phyloP scores from a whole-genome alignment of 2,797 vertebrate genomes.

The Micrastur ruficollis region DNA sequence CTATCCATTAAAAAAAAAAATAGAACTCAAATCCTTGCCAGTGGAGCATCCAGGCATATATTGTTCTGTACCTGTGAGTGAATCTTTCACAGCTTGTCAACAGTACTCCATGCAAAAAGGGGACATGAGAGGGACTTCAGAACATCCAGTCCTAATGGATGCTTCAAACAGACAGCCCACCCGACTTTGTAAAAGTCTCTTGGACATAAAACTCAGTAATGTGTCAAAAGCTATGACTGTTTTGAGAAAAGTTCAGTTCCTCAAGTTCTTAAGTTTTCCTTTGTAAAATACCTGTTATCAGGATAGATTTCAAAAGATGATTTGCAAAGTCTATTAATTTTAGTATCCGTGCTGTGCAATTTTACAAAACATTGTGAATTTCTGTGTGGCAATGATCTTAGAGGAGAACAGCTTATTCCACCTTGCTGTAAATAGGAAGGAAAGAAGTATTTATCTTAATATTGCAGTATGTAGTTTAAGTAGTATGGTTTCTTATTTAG shows the following conservation, averaged over 20 bases:
- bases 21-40: not conserved
- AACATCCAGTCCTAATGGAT: not conserved
- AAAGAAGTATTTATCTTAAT: not conserved
- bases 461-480: not conserved
- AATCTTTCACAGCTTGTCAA: not conserved
- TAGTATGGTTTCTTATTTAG: not conserved
- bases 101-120: not conserved
- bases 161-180: not conserved
- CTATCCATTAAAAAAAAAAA: not conserved
- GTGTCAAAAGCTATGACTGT: not conserved
- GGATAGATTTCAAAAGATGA: not conserved
- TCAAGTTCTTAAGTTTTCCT: not conserved
- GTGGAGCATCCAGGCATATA: not conserved
- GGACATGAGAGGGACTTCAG: not conserved
- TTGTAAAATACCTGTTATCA: not conserved
- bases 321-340: not conserved
- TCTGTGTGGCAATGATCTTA: not conserved
- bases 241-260: not conserved
- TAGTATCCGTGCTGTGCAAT: not conserved
- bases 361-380: not conserved
- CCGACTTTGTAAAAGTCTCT: not conserved
- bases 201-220: not conserved
- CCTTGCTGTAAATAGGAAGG: not conserved
- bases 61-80: not conserved
- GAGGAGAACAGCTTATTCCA: not conserved